Base-by-base conservation (phyloP, 2,888 invertebrate genomes). In the Synergus gifuensis region DNA sequence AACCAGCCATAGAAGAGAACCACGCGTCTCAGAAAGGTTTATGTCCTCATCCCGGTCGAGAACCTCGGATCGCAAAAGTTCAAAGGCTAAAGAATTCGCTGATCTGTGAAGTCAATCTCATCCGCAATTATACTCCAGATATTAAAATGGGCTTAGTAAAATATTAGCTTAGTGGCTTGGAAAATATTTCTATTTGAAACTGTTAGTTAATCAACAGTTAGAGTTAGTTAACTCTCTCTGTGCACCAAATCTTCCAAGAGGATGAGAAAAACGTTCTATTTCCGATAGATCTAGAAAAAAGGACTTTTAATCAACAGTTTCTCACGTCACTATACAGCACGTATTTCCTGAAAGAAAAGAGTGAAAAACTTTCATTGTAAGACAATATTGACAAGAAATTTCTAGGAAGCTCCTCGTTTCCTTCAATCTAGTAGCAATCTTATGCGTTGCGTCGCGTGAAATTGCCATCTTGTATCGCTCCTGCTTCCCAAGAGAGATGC, bases 11-110 rank as follows among this genome's bases (percentile, higher is more conserved):
- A 76, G 81, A 81, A 78, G 83, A 81, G 77, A 82, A 84, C 82
- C 83, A 83, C 84, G 83, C 83, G 84, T 84, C 82, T 80, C 78
- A 77, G 76, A 81, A 79, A 76, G 79, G 81, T 82, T 84, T 80
- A 78, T 82, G 81, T 81, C 78, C 60, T 11, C 76, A 28, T 28
- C 22, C 82, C 42, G 82, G 81, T 81, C 82, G 78, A 79, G 64
- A 82, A 83, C 82, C 83, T 84, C 81, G 80, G 77, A 69, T 49
- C 49, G 14, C 9, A 28, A 22, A 49, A 69, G 69, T 69, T 69
- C 46, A 69, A 69, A 69, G 69, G 69, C 16, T 49, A 16, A 69
- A 69, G 46, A 28, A 69, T 49, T 69, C 44, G 2, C 69, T 49
- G 69, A 69, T 69, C 69, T 28, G 28, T 69, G 12, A 69, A 69